phyloP scores from a whole-genome alignment of 2,888 invertebrate genomes.

The Drosophila mercatorum region DNA sequence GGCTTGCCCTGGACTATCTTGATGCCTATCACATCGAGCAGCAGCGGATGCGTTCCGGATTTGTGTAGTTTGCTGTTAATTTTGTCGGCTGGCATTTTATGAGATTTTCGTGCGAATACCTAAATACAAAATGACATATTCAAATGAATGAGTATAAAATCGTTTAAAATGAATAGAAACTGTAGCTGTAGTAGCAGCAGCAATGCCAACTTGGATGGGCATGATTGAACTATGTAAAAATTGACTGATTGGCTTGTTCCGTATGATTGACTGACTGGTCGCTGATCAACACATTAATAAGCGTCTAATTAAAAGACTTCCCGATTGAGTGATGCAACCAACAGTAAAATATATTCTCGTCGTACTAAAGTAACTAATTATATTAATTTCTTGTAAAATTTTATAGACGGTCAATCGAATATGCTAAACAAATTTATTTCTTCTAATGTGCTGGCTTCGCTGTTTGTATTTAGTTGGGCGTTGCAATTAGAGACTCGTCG shows the following conservation, averaged over 20 bases:
- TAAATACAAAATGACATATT: conserved; percentile 9
- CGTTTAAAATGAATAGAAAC: neutral
- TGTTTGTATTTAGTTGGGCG: neutral
- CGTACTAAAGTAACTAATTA: neutral
- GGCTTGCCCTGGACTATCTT: neutral
- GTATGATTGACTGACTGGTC: neutral
- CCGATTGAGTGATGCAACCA: neutral
- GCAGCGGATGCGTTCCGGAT: neutral
- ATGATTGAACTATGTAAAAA: neutral
- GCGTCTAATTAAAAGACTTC: neutral
- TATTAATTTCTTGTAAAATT: neutral
- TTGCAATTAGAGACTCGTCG: neutral
- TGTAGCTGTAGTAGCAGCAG: neutral
- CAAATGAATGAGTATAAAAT: no score
- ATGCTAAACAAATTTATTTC: neutral
- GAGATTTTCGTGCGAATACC: conserved; percentile 4
- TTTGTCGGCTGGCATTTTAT: conserved; percentile 11
- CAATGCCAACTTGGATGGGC: conserved; percentile 13
- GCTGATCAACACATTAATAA: neutral
- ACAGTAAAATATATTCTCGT: neutral
- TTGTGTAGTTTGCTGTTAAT: conserved; percentile 7
- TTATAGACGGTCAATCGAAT: neutral
- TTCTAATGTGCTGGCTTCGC: neutral
- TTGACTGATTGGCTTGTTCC: no score
- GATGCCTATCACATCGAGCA: neutral